These are phyloP conservation scores for Dendronephthya gigantea DNA, from an alignment of 64 coral and sea anemone species.

Conservation along the genomic window DNA sequence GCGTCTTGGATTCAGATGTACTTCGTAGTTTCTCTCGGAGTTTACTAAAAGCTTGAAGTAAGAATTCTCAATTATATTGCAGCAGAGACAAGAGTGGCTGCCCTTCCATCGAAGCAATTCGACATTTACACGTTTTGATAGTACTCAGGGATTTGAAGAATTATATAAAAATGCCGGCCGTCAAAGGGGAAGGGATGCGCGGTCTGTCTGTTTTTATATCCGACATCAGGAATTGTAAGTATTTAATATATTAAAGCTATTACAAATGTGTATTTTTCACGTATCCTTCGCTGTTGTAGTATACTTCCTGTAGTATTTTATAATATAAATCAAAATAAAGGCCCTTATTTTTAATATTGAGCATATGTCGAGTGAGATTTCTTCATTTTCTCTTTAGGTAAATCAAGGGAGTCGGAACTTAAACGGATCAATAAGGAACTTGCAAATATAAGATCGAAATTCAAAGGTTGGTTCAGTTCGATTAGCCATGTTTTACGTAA, in stretches of 20 bases:
- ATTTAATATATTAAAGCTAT: too few relatives aligned
- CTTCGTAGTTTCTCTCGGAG: neutral
- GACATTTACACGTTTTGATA: neutral
- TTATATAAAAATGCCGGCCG: slow-evolving; percentile 66
- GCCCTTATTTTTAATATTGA: neutral
- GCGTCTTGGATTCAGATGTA: neutral
- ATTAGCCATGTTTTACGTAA: neutral
- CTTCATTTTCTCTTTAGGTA: slow-evolving; percentile 42
- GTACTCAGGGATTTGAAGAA: neutral
- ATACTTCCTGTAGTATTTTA: neutral
- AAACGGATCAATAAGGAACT: slow-evolving; percentile 97
- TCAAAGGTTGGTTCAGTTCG: slow-evolving; percentile 64
- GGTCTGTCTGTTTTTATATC: slow-evolving; percentile 97
- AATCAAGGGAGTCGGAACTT: slow-evolving; percentile 90
- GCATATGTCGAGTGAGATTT: neutral
- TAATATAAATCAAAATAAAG: neutral
- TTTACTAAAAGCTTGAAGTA: neutral
- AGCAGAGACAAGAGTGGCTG: neutral
- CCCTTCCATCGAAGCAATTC: neutral
- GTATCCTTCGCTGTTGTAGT: neutral
- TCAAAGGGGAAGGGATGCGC: slow-evolving; percentile 94
- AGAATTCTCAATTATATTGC: neutral
- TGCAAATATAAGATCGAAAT: slow-evolving; percentile 98
- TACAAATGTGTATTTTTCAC: neutral
- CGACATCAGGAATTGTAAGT: slow-evolving; percentile 97